Base-by-base conservation (phyloP, 2,888 invertebrate species). In the Ennomos erosarius region DNA sequence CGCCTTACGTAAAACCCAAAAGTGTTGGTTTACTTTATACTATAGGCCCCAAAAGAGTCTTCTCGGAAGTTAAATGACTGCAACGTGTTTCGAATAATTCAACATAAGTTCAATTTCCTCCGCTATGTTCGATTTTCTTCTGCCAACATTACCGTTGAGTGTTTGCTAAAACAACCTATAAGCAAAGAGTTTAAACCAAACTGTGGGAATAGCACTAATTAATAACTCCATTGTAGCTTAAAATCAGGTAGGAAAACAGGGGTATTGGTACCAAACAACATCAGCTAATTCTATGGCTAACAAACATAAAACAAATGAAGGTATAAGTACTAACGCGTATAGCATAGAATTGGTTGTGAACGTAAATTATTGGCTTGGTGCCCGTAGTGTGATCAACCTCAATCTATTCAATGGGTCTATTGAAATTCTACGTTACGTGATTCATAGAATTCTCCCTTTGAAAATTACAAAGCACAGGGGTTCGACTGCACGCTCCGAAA, bases 291-390 rank as follows among this genome's bases (percentile, higher is more conserved):
- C 54, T 55, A 55, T 55, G 44, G 45, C 10, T n/a, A 37, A 49
- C 10, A 12, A 38, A 48, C 37, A 48, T 55, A 48, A 55, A 55
- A 37, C 51, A 10, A 43, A 34, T 6, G 38, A 44, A 38, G 35
- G 37, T 47, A 4, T n/a, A 34, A 8, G 16, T 13, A n/a, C 16
- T 37, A 42, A 57, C 34, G 54, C 42, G 38, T 13, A n/a, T n/a
- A 45, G 50, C 42, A 44, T 43, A 50, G 44, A 48, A 61, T 59
- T 53, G 50, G 56, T 60, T 62, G 62, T 47, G 43, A 53, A 43
- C 62, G 59, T 68, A 57, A 64, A 59, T 68, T 65, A 64, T 68
- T 68, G 66, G 66, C 64, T 50, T 57, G 56, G 42, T 64, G 64
- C 62, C 66, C 62, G 54, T 48, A 47, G 46, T 51, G 50, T 61